These are phyloP conservation scores for Oxystoma pomonae DNA, from an alignment of 2,888 invertebrate genomes.

Conservation along the genomic window DNA sequence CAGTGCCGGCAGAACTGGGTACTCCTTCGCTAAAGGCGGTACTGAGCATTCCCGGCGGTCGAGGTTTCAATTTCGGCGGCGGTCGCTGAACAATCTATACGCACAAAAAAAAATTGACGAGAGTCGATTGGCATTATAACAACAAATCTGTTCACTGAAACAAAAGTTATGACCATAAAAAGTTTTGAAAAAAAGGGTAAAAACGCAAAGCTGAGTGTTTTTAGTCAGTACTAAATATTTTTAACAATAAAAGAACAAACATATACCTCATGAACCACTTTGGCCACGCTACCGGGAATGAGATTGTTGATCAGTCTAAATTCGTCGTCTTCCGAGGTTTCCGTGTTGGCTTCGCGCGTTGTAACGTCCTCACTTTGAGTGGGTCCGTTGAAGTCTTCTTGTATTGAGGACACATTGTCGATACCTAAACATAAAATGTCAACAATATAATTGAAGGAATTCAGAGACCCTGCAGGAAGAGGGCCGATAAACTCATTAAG, in stretches of 20 bases:
- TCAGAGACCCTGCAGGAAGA: too few relatives aligned
- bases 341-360: neutral
- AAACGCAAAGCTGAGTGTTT: too few relatives aligned
- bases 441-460: too few relatives aligned
- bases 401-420: too few relatives aligned
- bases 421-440: too few relatives aligned
- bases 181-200: neutral
- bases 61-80: slow-evolving; percentile 46
- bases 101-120: slow-evolving; percentile 16
- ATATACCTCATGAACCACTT: slow-evolving; percentile 36
- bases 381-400: neutral
- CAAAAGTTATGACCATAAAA: too few relatives aligned
- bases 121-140: neutral
- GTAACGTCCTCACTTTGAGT: neutral
- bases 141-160: too few relatives aligned
- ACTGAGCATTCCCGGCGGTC: slow-evolving; percentile 49
- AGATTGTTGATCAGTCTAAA: slow-evolving; percentile 33
- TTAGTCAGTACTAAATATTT: too few relatives aligned
- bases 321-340: slow-evolving; percentile 27
- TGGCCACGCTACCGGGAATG: slow-evolving; percentile 38
- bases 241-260: neutral
- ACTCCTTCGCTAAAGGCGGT: slow-evolving; percentile 42
- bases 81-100: slow-evolving; percentile 34
- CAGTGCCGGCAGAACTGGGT: slow-evolving; percentile 42
- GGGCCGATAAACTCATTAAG: too few relatives aligned